A percentile compares a stretch with the other conserved stretches of the same genome.
Evolutionary conservation across 2,888 invertebrate genomes (phyloP).

Genomic region (Mimachlamys varia): DNA sequence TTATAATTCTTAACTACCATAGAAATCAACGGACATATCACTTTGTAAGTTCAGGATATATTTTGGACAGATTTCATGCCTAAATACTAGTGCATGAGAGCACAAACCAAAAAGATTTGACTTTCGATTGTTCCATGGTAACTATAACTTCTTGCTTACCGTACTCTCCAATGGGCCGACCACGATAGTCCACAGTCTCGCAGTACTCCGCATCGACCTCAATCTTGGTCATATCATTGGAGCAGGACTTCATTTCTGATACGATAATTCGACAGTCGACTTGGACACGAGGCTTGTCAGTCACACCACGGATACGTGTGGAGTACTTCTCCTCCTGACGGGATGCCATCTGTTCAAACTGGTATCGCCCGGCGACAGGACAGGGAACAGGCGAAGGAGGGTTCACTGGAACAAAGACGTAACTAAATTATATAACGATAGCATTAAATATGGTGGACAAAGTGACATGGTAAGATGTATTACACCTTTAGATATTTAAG

Average conservation of each 20-base stretch:
- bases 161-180: slow-evolving; percentile 89
- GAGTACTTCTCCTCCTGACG: slow-evolving; percentile 85
- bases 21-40: too few species aligned
- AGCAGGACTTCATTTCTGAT: slow-evolving; percentile 97
- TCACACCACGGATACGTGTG: slow-evolving; percentile 97
- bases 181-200: slow-evolving; percentile 96
- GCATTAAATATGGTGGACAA: too few species aligned
- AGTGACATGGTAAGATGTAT: too few species aligned
- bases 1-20: too few species aligned
- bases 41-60: too few species aligned
- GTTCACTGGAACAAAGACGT: slow-evolving; percentile 73
- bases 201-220: slow-evolving; percentile 97
- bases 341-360: slow-evolving; percentile 90
- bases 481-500: too few species aligned
- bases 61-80: too few species aligned
- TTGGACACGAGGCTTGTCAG: slow-evolving; percentile 95
- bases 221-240: slow-evolving; percentile 94
- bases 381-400: slow-evolving; percentile 94
- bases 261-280: slow-evolving; percentile 96
- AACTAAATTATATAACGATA: too few species aligned
- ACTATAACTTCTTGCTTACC: slow-evolving; percentile 85
- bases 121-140: too few species aligned
- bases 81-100: too few species aligned
- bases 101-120: too few species aligned
- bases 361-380: slow-evolving; percentile 98